Base-by-base conservation (phyloP, 2,888 invertebrate genomes). In the Drosophila phalerata region DNA sequence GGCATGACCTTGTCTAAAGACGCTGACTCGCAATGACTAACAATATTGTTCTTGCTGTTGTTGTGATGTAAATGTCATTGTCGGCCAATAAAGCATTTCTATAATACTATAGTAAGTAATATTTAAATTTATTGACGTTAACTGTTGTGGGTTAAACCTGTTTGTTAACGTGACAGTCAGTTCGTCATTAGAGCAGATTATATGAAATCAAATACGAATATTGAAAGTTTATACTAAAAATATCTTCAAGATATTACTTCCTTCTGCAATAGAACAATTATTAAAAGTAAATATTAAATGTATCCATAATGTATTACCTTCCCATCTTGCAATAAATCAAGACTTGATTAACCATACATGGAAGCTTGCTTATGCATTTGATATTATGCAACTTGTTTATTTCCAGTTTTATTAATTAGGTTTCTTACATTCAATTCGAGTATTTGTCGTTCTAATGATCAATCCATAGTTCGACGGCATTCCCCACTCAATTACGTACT, bases 401-500 rank as follows among this genome's bases (percentile, higher is more conserved):
- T 60, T 60, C 56, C 56, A 71, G 49, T 57, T 68, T 22, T 10
- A 22, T 52, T 34, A 71, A 65, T 65, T 57, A 63, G 32, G 25
- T 68, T 75, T 72, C 45, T 40, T 64, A 60, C 66, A 52, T 8
- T 47, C 15, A 19, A 5, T n/a, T 10, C 25, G 30, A 38, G 22
- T 34, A 10, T 13, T 6, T 34, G 32, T 48, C 40, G 38, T 60
- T 60, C 34, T 45, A 72, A 48, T 43, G 56, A 66, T 73, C 65
- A 65, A 64, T 72, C 64, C 17, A 58, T 5, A 40, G 52, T 37
- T 37, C 45, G 22, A 47, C 60, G 77, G 77, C 49, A 71, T 77
- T 77, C 67, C 77, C 79, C 79, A 76, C 64, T 65, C 69, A 69
- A 78, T 78, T 76, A 78, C 64, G 58, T 73, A 69, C 64, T 73